A percentile compares a stretch with the other conserved stretches of the same genome.
phyloP scores from a whole-genome alignment of 2,113 vertebrate species.

The Pteropus alecto region DNA sequence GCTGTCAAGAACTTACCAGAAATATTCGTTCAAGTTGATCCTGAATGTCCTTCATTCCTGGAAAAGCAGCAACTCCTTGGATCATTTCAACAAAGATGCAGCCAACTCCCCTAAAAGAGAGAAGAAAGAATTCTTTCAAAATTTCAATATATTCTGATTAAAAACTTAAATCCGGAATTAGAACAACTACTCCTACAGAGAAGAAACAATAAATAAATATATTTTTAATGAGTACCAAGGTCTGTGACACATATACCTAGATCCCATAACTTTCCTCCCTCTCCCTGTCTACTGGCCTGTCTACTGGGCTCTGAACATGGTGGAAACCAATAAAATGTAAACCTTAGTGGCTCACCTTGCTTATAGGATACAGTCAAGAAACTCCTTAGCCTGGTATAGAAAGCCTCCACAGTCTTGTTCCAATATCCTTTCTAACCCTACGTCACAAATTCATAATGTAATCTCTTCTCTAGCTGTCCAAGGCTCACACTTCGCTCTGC shows the following conservation, averaged over 20 bases:
- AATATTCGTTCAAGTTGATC: conserved; percentile 99
- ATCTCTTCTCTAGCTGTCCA: not conserved
- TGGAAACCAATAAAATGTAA: not conserved
- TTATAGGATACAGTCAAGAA: not conserved
- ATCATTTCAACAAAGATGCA: conserved; percentile 99
- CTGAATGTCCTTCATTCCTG: conserved; percentile 99
- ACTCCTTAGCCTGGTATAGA: not conserved
- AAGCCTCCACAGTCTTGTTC: not conserved
- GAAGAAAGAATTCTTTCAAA: conserved; percentile 38
- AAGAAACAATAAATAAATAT: not conserved
- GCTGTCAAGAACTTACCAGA: conserved; percentile 88
- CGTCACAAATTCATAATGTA: not conserved
- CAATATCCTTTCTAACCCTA: not conserved
- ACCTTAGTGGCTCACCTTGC: not conserved
- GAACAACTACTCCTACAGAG: not conserved
- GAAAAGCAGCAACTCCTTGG: conserved; percentile 97
- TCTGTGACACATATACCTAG: not conserved
- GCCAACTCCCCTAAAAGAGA: conserved; percentile 92
- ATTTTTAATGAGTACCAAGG: not conserved
- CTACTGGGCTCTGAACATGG: not conserved
- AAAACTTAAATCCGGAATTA: not conserved
- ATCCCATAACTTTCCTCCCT: not conserved
- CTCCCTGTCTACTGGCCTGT: not conserved
- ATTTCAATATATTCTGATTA: not conserved
- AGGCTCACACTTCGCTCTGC: not conserved